These are phyloP conservation scores for Sceloporus tristichus DNA, from an alignment of 2,113 vertebrate genomes.

Conservation along the genomic window DNA sequence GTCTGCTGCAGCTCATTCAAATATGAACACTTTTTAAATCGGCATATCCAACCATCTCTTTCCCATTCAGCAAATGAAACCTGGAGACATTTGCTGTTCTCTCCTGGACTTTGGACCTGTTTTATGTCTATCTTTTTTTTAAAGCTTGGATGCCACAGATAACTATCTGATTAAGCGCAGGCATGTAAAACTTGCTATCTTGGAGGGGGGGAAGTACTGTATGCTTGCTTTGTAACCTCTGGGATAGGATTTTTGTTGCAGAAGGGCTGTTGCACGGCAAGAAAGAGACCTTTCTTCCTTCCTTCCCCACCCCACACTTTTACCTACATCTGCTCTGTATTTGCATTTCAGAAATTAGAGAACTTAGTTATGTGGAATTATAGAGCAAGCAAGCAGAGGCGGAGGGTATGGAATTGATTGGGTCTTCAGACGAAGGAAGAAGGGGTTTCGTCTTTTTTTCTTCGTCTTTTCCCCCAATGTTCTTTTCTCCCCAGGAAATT, in stretches of 20 bases:
- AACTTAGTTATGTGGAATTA: slow-evolving; percentile 73
- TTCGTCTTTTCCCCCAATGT: slow-evolving; percentile 40
- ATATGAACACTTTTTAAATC: not conserved
- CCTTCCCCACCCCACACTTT: slow-evolving; percentile 48
- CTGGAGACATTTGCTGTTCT: not conserved
- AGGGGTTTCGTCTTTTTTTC: slow-evolving; percentile 66
- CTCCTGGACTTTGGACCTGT: not conserved
- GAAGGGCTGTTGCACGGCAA: slow-evolving; percentile 43
- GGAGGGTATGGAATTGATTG: slow-evolving; percentile 76
- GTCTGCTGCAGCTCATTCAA: not conserved
- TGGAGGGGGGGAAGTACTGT: too few species aligned
- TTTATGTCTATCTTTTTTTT: not conserved
- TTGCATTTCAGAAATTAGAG: slow-evolving; percentile 83
- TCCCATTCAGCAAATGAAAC: not conserved
- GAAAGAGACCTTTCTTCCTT: slow-evolving; percentile 66
- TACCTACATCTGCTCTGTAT: slow-evolving; percentile 85
- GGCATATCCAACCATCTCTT: not conserved
- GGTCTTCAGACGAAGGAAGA: slow-evolving; percentile 75
- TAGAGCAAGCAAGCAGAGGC: slow-evolving; percentile 65
- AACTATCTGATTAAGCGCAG: not conserved
- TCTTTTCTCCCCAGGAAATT: slow-evolving; percentile 83
- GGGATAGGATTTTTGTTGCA: slow-evolving; percentile 40
- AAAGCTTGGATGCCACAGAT: not conserved
- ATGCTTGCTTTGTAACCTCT: not conserved
- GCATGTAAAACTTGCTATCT: not conserved